A percentile compares a stretch with the other conserved stretches of the same genome.
phyloP scores from a whole-genome alignment of 2,888 invertebrate species.

The Panzeria rudis region DNA sequence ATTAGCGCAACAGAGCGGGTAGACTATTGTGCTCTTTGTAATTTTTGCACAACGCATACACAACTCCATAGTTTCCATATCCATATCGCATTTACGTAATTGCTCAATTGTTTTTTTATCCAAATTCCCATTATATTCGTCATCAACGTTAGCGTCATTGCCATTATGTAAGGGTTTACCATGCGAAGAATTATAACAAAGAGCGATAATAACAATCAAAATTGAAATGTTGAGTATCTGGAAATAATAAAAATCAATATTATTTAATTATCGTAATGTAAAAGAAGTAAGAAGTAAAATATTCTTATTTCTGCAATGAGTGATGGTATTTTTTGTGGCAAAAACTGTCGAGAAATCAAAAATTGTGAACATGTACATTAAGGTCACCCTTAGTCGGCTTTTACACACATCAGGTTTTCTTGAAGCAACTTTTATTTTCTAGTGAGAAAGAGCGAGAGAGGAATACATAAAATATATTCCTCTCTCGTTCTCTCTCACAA shows the following conservation, averaged over 20 bases:
- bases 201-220: slow-evolving; percentile 2
- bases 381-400: too few relatives aligned
- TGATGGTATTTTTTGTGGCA: too few relatives aligned
- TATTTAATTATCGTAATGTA: not conserved
- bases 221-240: slow-evolving; percentile 42
- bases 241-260: slow-evolving; percentile 9
- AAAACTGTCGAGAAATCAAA: too few relatives aligned
- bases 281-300: not conserved
- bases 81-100: slow-evolving; percentile 79
- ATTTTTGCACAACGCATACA: slow-evolving; percentile 86
- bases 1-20: slow-evolving; percentile 85
- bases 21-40: slow-evolving; percentile 84
- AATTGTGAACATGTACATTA: too few relatives aligned
- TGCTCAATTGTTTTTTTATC: slow-evolving; percentile 79
- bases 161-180: slow-evolving; percentile 67
- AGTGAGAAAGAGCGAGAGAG: too few relatives aligned
- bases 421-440: too few relatives aligned
- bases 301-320: not conserved
- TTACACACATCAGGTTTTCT: too few relatives aligned
- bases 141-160: slow-evolving; percentile 41
- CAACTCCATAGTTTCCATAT: slow-evolving; percentile 81
- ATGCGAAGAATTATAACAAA: slow-evolving; percentile 18
- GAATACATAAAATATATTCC: too few relatives aligned
- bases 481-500: too few relatives aligned
- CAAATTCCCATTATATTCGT: slow-evolving; percentile 79